These are phyloP conservation scores for Pavo muticus DNA, from an alignment of 2,113 vertebrate genomes.

Conservation along the genomic window DNA sequence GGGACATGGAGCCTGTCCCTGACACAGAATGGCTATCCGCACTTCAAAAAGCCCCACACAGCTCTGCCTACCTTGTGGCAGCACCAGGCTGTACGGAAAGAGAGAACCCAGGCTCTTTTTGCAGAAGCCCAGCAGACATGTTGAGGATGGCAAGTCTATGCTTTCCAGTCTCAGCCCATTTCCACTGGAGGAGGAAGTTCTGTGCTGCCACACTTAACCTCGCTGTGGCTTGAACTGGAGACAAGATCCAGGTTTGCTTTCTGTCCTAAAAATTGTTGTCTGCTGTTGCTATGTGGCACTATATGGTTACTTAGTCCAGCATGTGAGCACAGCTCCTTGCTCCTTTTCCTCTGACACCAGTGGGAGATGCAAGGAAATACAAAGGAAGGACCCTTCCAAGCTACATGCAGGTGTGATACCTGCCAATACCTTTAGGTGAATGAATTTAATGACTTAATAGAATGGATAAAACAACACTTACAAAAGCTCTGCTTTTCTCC, in stretches of 20 bases:
- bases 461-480: not conserved
- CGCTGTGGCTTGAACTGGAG: rapidly evolving
- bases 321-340: not conserved
- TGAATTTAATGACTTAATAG: not conserved
- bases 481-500: not conserved
- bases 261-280: not conserved
- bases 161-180: not conserved
- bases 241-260: not conserved
- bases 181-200: not conserved
- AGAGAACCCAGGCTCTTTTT: not conserved
- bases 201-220: not conserved
- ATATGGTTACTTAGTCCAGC: not conserved
- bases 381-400: not conserved
- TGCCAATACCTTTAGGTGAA: not conserved
- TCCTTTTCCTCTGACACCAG: not conserved
- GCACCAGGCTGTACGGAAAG: not conserved
- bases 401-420: not conserved
- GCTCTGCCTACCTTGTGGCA: not conserved
- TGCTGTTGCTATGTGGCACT: rapidly evolving
- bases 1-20: not conserved
- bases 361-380: not conserved
- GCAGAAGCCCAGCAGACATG: not conserved
- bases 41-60: not conserved
- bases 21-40: not conserved
- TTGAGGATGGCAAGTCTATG: not conserved